Evolutionary conservation across 2,113 vertebrate genomes (phyloP).

Genomic region (Channa maculata): DNA sequence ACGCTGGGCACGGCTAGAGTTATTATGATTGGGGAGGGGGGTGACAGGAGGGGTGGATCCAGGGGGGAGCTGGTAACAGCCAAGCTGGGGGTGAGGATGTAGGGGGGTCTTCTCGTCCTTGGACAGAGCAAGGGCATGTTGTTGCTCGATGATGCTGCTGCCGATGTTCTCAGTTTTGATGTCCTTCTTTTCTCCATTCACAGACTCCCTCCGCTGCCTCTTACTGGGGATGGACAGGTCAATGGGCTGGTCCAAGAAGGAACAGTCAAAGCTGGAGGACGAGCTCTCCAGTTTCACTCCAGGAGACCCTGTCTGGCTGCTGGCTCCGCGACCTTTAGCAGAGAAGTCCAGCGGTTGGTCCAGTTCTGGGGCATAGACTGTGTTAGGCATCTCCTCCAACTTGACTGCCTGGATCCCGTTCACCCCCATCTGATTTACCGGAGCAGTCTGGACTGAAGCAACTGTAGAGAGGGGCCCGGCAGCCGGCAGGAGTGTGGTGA

Average conservation of each 20-base stretch:
- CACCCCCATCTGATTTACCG: not conserved
- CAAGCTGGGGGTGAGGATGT: slow-evolving; percentile 78
- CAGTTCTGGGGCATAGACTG: slow-evolving; percentile 81
- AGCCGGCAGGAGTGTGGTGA: slow-evolving; percentile 83
- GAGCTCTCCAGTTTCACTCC: slow-evolving; percentile 87
- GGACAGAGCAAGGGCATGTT: slow-evolving; percentile 43
- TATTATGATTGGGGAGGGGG: slow-evolving; percentile 67
- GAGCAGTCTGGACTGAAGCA: not conserved
- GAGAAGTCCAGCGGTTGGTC: slow-evolving; percentile 96
- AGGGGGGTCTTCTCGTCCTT: slow-evolving; percentile 75
- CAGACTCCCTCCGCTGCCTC: slow-evolving; percentile 68
- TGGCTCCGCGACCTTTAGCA: slow-evolving; percentile 83
- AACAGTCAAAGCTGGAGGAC: slow-evolving; percentile 80
- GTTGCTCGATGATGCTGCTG: slow-evolving; percentile 57
- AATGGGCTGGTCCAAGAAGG: slow-evolving; percentile 89
- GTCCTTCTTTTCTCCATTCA: slow-evolving; percentile 44
- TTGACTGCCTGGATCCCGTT: slow-evolving; percentile 82
- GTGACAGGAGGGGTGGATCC: slow-evolving; percentile 77
- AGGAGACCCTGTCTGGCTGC: slow-evolving; percentile 59
- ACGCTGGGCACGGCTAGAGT: slow-evolving; percentile 83
- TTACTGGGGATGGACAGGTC: slow-evolving; percentile 94
- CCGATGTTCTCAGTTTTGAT: slow-evolving; percentile 80
- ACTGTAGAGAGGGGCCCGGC: slow-evolving; percentile 66
- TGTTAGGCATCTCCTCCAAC: slow-evolving; percentile 80
- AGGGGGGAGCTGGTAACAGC: slow-evolving; percentile 86